phyloP scores from a whole-genome alignment of 2,797 vertebrate genomes.

The Pangasius krempfi region DNA sequence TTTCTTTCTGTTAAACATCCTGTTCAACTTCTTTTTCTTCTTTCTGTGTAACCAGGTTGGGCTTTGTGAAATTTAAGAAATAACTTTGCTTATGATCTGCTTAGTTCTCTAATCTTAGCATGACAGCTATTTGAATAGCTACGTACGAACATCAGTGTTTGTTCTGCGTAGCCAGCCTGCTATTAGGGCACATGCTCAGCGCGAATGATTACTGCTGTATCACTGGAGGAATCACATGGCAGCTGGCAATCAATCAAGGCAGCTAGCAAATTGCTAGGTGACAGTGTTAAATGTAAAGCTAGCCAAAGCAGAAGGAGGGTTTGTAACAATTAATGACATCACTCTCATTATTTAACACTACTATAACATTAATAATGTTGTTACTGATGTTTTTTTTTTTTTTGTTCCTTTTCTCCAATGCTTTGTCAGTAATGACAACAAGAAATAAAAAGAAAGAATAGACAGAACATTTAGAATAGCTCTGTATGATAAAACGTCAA shows the following conservation, averaged over 20 bases:
- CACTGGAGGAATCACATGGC: neutral
- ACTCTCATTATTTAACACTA: neutral
- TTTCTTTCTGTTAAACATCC: neutral
- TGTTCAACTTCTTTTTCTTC: too few species aligned
- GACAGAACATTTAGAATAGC: neutral
- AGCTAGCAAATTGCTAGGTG: neutral
- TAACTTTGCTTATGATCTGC: too few species aligned
- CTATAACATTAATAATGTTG: neutral
- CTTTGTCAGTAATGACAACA: neutral
- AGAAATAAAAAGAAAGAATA: neutral
- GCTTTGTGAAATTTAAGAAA: neutral
- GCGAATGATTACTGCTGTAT: neutral
- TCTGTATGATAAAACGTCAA: neutral
- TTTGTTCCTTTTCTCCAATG: neutral
- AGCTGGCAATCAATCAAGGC: neutral
- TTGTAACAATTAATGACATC: neutral
- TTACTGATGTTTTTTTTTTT: neutral
- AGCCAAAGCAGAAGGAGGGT: neutral
- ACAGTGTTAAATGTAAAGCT: neutral
- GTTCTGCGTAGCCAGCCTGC: neutral
- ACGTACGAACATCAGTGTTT: neutral
- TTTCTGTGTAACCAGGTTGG: neutral
- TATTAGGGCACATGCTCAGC: neutral
- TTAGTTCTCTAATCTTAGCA: neutral
- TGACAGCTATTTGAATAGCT: neutral